Evolutionary conservation across 2,113 vertebrate species (phyloP), one percentile per base, ranked within the genome.

Genomic region (Gymnocephalus cernua): DNA sequence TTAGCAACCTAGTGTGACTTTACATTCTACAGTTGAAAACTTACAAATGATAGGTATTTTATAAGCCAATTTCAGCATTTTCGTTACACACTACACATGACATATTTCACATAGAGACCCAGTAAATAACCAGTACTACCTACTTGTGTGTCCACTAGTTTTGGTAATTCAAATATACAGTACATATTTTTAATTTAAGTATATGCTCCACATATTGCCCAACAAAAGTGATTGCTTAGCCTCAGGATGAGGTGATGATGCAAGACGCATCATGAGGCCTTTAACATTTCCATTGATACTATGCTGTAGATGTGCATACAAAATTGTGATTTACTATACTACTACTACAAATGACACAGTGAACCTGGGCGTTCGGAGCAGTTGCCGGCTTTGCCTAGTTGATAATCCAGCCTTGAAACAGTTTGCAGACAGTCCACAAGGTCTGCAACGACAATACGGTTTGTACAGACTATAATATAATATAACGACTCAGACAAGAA

Each of bases 361-460:
- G 8, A 72, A 62, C 4, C 9, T 13, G 18, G 1, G 12, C 1
- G 0, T 65, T 4, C 19, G 27, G 38, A 11, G 21, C 14, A 57
- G 59, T 38, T 66, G 23, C 0, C 0, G 56, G 19, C 6, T 50
- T 79, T 0, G 32, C 15, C 10, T 61, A 25, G 6, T 27, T 53
- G 18, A 27, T 62, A 23, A 61, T 32, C 9, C 19, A 56, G 12
- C 47, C 16, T 53, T 54, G 25, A 45, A 67, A 69, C 21, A 67
- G 23, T 75, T 32, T 58, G 25, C 29, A 76, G 29, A 63, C 7
- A 19, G 25, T 61, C 65, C 51, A 50, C 19, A 35, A 50, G 25
- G 23, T 51, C 41, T 56, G 4, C 70, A 58, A 29, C 19, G 13
- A 3, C 59, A 68, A 21, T 23, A 12, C 16, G n/a, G 38, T 51